Base-by-base conservation (phyloP, 2,888 invertebrate species). In the Calameuta pallipes region DNA sequence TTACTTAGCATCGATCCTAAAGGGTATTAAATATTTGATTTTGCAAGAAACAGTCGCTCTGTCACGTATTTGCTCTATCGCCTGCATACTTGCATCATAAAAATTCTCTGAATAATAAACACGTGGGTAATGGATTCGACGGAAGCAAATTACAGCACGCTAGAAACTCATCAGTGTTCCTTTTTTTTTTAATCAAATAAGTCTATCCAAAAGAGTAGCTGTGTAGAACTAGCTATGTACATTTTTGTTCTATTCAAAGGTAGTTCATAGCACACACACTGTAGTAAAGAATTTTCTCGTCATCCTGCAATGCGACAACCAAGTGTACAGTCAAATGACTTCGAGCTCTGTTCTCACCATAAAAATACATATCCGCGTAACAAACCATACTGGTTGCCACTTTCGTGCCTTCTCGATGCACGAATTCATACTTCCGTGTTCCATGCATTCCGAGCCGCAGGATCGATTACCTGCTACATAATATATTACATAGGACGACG, bases 271-370 rank as follows among this genome's bases (percentile, higher is more conserved):
- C 23, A 23, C 15, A 9, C 23, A 56, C 2, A 23, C 56, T 23
- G 2, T 56, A 56, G 9, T 23, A 56, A 6, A 56, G 23, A 56
- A 56, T 23, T 56, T 56, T 23, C 23, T 12, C 71, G 71, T 71
- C 71, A 79, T 84, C 82, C 84, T 83, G 84, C 84, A 84, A 82
- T 84, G 84, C 84, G 84, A 80, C 84, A 84, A 80, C 34, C 74
- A 34, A 56, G 74, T 31, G 31, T 71, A 71, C 71, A 71, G 71
- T 71, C 31, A 34, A 30, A 34, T 15, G 33, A 34, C 71, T 71
- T 56, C 56, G 23, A 23, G 23, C 2, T 56, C 56, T 9, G 23
- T 9, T 23, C 9, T 23, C 56, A 56, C 23, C 9, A 56, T 56
- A 56, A 56, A 56, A 56, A 56, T 56, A 23, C 23, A 15, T 56